Conservation (phyloP, 2,888 invertebrate genomes). For the Aporophyla lueneburgensis region DNA sequence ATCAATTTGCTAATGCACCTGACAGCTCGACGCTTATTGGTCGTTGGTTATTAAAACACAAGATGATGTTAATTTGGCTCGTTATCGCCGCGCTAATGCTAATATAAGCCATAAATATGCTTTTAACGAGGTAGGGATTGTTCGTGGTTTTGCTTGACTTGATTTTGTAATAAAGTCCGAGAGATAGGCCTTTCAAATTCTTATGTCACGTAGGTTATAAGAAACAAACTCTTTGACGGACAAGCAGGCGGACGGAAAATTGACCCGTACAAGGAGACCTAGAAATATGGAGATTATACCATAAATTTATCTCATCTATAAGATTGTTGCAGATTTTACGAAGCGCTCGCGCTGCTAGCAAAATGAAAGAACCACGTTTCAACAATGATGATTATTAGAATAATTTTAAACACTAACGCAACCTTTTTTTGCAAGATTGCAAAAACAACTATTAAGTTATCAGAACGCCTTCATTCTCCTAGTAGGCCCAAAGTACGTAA, state of each 20-base stretch:
- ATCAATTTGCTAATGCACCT: conserved; percentile 55
- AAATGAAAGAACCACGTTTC: not conserved
- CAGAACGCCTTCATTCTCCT: not conserved
- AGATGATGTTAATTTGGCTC: conserved; percentile 37
- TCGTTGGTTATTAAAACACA: conserved; percentile 35
- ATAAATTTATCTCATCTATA: not conserved
- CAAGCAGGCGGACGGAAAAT: not conserved
- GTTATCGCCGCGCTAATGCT: conserved; percentile 54
- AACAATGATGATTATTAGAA: too few relatives aligned
- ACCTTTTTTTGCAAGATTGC: not conserved
- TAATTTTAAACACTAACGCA: not conserved
- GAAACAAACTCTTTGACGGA: not conserved
- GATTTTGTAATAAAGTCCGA: not conserved
- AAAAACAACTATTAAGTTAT: not conserved
- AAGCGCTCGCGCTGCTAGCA: not conserved
- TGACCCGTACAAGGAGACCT: not conserved
- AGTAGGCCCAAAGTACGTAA: not conserved
- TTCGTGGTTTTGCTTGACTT: conserved; percentile 45
- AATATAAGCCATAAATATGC: conserved; percentile 54
- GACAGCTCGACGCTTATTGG: conserved; percentile 35
- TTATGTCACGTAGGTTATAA: not conserved
- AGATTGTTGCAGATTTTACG: not conserved
- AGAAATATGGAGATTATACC: not conserved
- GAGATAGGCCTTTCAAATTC: not conserved
- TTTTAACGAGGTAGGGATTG: conserved; percentile 52